Conservation (phyloP, 64 coral and sea anemone species). For the Orbicella faveolata region DNA sequence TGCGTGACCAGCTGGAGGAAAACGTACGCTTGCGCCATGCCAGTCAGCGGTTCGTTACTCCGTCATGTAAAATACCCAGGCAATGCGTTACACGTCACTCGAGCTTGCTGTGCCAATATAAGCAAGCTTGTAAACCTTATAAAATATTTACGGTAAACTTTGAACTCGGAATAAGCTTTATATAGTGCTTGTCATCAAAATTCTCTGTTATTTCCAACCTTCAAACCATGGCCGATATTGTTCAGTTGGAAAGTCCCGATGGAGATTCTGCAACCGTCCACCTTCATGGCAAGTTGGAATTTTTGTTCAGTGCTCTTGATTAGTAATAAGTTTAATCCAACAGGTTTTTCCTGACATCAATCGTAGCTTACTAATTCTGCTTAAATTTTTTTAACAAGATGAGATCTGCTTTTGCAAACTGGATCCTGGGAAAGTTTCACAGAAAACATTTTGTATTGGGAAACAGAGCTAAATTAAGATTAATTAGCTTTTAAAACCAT, state of each 20-base stretch:
- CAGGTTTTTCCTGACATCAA: background rate
- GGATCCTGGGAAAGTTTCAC: too few relatives aligned
- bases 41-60: background rate
- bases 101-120: too few relatives aligned
- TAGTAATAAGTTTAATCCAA: background rate
- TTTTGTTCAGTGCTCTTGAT: background rate
- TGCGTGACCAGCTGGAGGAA: too few relatives aligned
- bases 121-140: too few relatives aligned
- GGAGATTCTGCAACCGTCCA: slow-evolving; percentile 63
- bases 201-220: background rate
- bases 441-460: too few relatives aligned
- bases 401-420: too few relatives aligned
- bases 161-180: background rate
- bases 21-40: too few relatives aligned
- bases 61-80: background rate
- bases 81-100: background rate
- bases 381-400: background rate
- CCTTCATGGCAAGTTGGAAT: slow-evolving; percentile 57
- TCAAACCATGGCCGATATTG: slow-evolving; percentile 50
- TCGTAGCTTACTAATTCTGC: background rate
- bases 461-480: too few relatives aligned
- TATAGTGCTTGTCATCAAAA: background rate
- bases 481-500: too few relatives aligned
- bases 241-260: slow-evolving; percentile 27
- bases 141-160: too few relatives aligned